Evolutionary conservation across 2,888 invertebrate species (phyloP).

Genomic region (Drepana falcataria): DNA sequence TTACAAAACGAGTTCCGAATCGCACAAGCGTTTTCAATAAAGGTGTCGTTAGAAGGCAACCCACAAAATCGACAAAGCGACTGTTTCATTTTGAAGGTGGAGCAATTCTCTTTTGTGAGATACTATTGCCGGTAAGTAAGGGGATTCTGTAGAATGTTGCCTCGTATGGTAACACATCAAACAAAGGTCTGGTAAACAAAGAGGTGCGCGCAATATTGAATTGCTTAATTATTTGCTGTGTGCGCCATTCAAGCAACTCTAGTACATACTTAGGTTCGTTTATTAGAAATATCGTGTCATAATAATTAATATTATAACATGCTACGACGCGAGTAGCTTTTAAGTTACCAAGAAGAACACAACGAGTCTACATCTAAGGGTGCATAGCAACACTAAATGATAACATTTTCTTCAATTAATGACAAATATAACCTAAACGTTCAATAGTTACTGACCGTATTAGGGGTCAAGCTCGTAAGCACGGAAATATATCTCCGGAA

Average conservation of each 20-base stretch:
- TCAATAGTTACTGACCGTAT: no score
- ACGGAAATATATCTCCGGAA: no score
- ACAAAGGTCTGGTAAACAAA: neutral
- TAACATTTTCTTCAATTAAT: no score
- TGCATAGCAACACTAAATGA: no score
- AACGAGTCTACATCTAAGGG: no score
- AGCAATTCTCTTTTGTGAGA: conserved; percentile 66
- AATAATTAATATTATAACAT: no score
- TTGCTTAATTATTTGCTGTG: neutral
- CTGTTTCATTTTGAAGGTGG: conserved; percentile 66
- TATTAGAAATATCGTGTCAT: no score
- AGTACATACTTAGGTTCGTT: neutral
- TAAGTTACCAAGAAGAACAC: no score
- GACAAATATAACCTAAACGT: no score
- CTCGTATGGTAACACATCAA: conserved; percentile 1
- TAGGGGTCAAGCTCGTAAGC: no score
- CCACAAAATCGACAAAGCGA: conserved; percentile 62
- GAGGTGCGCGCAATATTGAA: neutral
- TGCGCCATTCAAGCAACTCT: neutral
- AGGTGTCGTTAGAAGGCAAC: conserved; percentile 56
- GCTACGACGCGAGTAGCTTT: no score
- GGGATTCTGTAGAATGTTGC: conserved; percentile 46
- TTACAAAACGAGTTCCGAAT: conserved; percentile 34
- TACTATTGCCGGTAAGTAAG: conserved; percentile 63
- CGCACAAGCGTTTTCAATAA: conserved; percentile 59